Evolutionary conservation across 2,797 vertebrate species (phyloP).

Genomic region (Antrozous pallidus): DNA sequence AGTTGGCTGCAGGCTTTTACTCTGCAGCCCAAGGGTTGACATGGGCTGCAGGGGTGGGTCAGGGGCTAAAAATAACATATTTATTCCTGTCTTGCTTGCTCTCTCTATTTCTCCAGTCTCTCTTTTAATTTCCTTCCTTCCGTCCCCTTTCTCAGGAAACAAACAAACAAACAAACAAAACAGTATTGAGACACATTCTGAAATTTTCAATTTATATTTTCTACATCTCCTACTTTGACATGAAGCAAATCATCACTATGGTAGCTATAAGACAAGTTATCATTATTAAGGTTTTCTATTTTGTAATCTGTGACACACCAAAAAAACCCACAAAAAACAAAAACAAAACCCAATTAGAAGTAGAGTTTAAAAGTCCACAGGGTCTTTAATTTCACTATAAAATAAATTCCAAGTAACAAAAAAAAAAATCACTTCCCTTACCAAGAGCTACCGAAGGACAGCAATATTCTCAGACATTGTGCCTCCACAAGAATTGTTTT

Average conservation of each 20-base stretch:
- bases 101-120: neutral
- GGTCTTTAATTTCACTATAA: neutral
- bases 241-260: neutral
- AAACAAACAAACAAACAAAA: neutral
- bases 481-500: neutral
- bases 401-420: slow-evolving; percentile 31
- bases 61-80: neutral
- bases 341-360: slow-evolving; percentile 39
- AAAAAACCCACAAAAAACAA: too few relatives aligned
- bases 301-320: neutral
- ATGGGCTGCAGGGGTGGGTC: neutral
- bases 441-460: neutral
- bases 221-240: neutral
- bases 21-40: neutral
- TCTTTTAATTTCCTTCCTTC: neutral
- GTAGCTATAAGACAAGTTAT: slow-evolving; percentile 23
- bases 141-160: neutral
- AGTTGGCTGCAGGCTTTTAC: neutral
- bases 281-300: slow-evolving; percentile 41
- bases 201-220: neutral
- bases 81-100: neutral
- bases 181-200: neutral
- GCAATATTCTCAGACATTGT: neutral
- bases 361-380: slow-evolving; percentile 48
- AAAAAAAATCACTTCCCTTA: neutral